Evolutionary conservation across 2,888 invertebrate species (phyloP).

Genomic region (Hypsopygia costalis): DNA sequence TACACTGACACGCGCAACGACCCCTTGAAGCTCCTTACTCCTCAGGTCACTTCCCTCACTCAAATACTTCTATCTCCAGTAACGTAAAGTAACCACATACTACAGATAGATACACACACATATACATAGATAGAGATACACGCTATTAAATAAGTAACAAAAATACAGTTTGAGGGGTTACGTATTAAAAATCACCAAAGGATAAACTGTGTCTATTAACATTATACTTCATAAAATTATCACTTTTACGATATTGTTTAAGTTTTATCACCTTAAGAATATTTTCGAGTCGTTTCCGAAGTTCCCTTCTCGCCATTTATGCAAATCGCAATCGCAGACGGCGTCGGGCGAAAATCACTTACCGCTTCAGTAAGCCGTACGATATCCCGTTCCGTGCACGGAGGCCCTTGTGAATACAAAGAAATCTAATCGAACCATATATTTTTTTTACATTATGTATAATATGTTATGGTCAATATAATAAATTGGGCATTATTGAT

Average conservation of each 20-base stretch:
- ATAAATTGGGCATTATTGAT: too few species aligned
- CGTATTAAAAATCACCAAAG: constrained; percentile 1
- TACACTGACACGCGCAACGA: too few species aligned
- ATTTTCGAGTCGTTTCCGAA: constrained; percentile 19
- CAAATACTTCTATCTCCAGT: too few species aligned
- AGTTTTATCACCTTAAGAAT: constrained; percentile 12
- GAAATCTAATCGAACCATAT: constrained; percentile 11
- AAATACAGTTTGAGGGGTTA: too few species aligned
- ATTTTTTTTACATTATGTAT: too few species aligned
- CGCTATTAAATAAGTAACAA: too few species aligned
- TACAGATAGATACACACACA: too few species aligned
- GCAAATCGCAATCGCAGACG: constrained; percentile 20
- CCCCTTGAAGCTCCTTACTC: too few species aligned
- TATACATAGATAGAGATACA: too few species aligned
- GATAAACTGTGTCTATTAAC: constrained; percentile 1
- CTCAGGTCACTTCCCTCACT: too few species aligned
- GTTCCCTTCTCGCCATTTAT: constrained; percentile 23
- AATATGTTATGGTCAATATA: too few species aligned
- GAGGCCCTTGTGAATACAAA: constrained; percentile 16
- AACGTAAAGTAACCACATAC: too few species aligned
- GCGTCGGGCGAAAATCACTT: constrained; percentile 21
- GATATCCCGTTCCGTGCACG: constrained; percentile 15
- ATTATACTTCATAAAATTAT: neutral
- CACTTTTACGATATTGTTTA: constrained; percentile 14
- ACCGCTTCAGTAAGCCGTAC: constrained; percentile 16